phyloP scores from a whole-genome alignment of 2,113 vertebrate genomes.

The Rhegmatorhina hoffmannsi region DNA sequence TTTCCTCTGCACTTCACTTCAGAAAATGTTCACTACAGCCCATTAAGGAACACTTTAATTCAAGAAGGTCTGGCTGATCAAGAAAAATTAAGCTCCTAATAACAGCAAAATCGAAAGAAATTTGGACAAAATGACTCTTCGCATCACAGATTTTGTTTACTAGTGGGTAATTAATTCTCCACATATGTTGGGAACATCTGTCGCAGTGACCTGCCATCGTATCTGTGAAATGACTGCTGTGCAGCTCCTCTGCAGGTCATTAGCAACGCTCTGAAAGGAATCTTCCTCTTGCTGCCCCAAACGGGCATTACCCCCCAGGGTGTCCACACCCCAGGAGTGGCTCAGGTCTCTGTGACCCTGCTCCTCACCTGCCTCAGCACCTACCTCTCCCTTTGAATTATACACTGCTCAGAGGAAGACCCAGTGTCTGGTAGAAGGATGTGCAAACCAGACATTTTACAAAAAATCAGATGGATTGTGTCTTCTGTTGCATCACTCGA shows the following conservation, averaged over 20 bases:
- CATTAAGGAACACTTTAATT: conserved; percentile 83
- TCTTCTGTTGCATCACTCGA: not conserved
- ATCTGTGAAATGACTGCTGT: conserved; percentile 93
- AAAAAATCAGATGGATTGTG: not conserved
- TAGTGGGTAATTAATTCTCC: conserved; percentile 99
- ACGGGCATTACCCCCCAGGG: conserved; percentile 53
- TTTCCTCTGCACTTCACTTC: conserved; percentile 48
- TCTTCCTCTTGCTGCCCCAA: conserved; percentile 68
- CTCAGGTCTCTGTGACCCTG: not conserved
- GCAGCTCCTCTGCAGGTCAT: conserved; percentile 89
- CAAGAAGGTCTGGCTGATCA: conserved; percentile 86
- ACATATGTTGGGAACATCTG: conserved; percentile 99
- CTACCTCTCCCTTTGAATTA: not conserved
- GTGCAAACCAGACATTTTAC: not conserved
- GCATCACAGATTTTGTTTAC: conserved; percentile 99
- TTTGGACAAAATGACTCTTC: conserved; percentile 97
- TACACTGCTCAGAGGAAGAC: not conserved
- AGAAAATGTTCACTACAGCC: conserved; percentile 63
- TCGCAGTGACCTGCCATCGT: conserved; percentile 94
- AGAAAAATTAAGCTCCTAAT: conserved; percentile 95
- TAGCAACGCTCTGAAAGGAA: conserved; percentile 84
- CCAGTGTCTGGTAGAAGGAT: not conserved
- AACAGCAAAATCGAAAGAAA: conserved; percentile 92
- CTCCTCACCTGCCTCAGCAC: not conserved
- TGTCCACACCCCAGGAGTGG: conserved; percentile 5